These are phyloP conservation scores for Campoletis sonorensis DNA, from an alignment of 1,140 invertebrate genomes.

Conservation along the genomic window DNA sequence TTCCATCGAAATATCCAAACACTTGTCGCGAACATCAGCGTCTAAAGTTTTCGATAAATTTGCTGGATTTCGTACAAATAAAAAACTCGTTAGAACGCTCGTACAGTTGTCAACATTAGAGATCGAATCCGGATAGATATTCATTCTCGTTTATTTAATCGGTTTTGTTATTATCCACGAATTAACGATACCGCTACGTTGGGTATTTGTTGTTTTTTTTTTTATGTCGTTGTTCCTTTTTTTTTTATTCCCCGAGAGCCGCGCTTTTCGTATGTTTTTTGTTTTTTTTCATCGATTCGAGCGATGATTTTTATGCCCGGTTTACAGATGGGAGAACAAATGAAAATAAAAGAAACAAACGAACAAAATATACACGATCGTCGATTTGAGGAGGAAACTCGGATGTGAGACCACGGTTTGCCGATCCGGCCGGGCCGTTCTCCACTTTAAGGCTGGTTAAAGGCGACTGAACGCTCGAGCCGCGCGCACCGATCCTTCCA, in stretches of 20 bases:
- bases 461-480: constrained; percentile 60
- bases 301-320: background rate
- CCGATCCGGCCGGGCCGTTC: constrained; percentile 41
- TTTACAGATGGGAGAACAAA: background rate
- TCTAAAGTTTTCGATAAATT: background rate
- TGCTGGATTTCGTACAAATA: constrained; percentile 16
- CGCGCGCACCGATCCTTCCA: constrained; percentile 52
- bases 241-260: background rate
- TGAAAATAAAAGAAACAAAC: constrained; percentile 6
- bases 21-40: background rate
- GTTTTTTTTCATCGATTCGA: background rate
- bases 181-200: background rate
- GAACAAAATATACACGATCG: background rate
- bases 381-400: constrained; percentile 25
- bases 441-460: constrained; percentile 56
- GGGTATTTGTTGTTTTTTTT: background rate
- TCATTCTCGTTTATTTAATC: constrained; percentile 37
- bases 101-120: background rate
- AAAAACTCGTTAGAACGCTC: background rate
- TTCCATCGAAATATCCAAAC: constrained; percentile 16
- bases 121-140: background rate
- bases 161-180: background rate
- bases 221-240: background rate
- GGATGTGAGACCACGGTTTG: constrained; percentile 1
- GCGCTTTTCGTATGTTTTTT: background rate